A percentile compares a stretch with the other conserved stretches of the same genome.
Evolutionary conservation across 1,140 invertebrate species (phyloP).

Genomic region (Idris sp.): DNA sequence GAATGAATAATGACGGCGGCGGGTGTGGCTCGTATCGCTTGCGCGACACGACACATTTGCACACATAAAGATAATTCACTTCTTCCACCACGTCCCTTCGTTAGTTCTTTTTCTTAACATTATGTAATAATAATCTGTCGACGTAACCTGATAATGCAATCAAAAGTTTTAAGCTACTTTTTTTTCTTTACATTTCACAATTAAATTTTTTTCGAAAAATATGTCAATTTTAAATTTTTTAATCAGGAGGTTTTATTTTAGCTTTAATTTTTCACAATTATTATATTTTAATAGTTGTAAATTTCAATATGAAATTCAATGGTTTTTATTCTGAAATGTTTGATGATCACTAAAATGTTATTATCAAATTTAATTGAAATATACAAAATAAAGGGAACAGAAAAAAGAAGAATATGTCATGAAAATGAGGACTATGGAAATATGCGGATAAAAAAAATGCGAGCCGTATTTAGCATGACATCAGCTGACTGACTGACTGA

Average conservation of each 20-base stretch:
- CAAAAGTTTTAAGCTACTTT: not conserved
- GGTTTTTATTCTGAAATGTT: too few relatives aligned
- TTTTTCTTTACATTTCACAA: too few relatives aligned
- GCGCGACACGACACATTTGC: slow-evolving; percentile 20
- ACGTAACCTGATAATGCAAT: slow-evolving; percentile 5
- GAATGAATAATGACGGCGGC: slow-evolving; percentile 59
- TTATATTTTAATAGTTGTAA: too few relatives aligned
- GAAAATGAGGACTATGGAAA: slow-evolving; percentile 42
- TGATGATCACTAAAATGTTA: too few relatives aligned
- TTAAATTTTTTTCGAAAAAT: too few relatives aligned
- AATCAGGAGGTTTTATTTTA: too few relatives aligned
- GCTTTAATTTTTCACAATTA: too few relatives aligned
- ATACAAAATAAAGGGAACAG: not conserved
- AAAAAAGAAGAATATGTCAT: slow-evolving; percentile 36
- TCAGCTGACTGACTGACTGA: slow-evolving; percentile 69
- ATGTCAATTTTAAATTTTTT: too few relatives aligned
- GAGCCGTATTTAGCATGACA: slow-evolving; percentile 71
- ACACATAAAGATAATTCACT: slow-evolving; percentile 5
- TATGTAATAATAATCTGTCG: slow-evolving; percentile 7
- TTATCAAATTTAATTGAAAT: too few relatives aligned
- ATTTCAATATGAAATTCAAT: too few relatives aligned
- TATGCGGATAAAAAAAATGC: slow-evolving; percentile 29
- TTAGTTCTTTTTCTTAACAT: not conserved
- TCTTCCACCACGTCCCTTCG: not conserved
- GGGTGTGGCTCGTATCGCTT: slow-evolving; percentile 43